Evolutionary conservation across 2,113 vertebrate species (phyloP), one percentile per base, ranked within the genome.

Genomic region (Scatophagus argus): DNA sequence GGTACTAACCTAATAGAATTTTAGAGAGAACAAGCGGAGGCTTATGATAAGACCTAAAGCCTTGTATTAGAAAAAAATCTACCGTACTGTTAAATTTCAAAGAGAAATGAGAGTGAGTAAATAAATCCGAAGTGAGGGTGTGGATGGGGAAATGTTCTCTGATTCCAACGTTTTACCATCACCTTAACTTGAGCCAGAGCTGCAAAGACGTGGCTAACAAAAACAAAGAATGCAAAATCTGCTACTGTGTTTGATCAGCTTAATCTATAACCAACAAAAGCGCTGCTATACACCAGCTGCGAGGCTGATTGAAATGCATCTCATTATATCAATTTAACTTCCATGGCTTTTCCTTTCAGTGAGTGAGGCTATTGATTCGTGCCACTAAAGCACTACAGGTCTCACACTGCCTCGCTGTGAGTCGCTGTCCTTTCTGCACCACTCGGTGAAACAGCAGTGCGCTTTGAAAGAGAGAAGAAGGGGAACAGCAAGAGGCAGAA

Each of bases 341-440:
- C 76, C 38, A 41, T 83, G 84, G 55, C 56, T 69, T 83, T 89
- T 65, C 65, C 63, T 81, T 82, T 77, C 78, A 77, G 80, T 73
- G 76, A 87, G 51, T 79, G 82, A 75, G 74, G 67, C 56, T 87
- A 91, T 91, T 91, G 89, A 92, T 92, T 77, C 47, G 73, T 75
- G 82, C 70, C 77, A 79, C 55, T 36, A 43, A 74, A 66, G 88
- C 73, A 34, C 61, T 32, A 21, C 4, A 44, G 79, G 73, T 64
- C 61, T 82, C 72, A 41, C 66, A 36, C 79, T 73, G 73, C 55
- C 77, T 84, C 71, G 19, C 70, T 58, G 65, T 25, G 31, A 74
- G 82, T 82, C 64, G 71, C 86, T 87, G 85, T 93, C 81, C 77
- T 87, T 92, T 93, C 88, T 91, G 85, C 83, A 82, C 88, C 82